Base-by-base conservation (phyloP, 2,797 vertebrate species). In the Meda fulgida region DNA sequence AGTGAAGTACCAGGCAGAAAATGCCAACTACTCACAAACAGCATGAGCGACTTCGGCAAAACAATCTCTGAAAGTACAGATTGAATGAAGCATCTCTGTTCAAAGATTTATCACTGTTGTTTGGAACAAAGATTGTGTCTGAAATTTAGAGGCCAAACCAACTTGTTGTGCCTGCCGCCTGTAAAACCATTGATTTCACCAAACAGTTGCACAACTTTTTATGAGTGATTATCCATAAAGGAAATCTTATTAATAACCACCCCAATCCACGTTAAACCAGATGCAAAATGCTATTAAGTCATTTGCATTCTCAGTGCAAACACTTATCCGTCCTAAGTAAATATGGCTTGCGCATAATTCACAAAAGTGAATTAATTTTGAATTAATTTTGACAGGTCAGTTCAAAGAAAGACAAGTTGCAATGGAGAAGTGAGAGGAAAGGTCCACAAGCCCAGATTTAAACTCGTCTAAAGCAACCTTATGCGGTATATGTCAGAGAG, bases 21-120 rank as follows among this genome's bases (percentile, higher is more conserved):
- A 83, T 88, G 65, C 69, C 86, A 84, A 19, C 63, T 77, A 46
- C 34, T 4, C 69, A 76, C 79, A 86, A 78, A 88, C 85, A 86
- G 29, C 13, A 26, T 31, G 66, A 75, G 63, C 11, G 73, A 69
- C 77, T 70, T 55, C 58, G 18, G 72, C 83, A 80, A 55, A 67
- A 69, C 40, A 63, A 78, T 72, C 40, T 79, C 55, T 80, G 63
- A 48, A 80, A 76, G 75, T 73, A 60, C 72, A 79, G 21, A 19
- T 69, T 76, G 79, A 86, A 86, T 70, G 5, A 86, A 84, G 48
- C 11, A 75, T 66, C 67, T 73, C 51, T 78, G 51, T 82, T 63
- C 67, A 78, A 63, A 73, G 34, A 78, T 65, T 29, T 83, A 84
- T 77, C 21, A 14, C 31, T 46, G 13, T 40, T 51, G 48, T 48